Percentiles rank a stretch among this genome's conserved stretches.
Conservation (phyloP, 2,797 vertebrate genomes). For the Protosalanx chinensis region DNA sequence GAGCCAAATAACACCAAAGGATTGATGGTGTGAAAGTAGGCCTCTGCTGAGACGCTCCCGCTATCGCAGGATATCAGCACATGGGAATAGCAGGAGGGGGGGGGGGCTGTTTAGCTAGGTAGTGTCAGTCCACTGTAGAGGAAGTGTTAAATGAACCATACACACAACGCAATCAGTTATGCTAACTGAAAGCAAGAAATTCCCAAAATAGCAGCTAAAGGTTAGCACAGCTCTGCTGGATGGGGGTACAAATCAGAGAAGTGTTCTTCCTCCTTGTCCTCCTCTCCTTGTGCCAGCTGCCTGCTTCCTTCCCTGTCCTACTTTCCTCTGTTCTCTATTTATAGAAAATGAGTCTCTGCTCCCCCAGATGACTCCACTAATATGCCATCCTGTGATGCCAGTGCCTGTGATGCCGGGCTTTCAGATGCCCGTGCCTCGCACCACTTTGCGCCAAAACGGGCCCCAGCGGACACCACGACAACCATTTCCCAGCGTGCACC, state of each 20-base stretch:
- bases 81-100: background rate
- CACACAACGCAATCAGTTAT: background rate
- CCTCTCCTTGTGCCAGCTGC: slow-evolving; percentile 4
- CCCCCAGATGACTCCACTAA: slow-evolving; percentile 11
- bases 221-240: background rate
- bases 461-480: background rate
- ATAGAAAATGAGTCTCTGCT: slow-evolving; percentile 6
- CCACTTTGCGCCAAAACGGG: background rate
- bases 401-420: slow-evolving; percentile 8
- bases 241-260: background rate
- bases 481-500: background rate
- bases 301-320: slow-evolving; percentile 10
- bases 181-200: slow-evolving; percentile 1
- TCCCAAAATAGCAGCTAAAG: slow-evolving; percentile 15
- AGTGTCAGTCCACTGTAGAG: background rate
- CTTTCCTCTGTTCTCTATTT: slow-evolving; percentile 17
- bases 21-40: background rate
- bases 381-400: slow-evolving; percentile 2
- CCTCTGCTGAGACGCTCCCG: background rate
- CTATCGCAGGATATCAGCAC: background rate
- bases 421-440: background rate
- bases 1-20: background rate
- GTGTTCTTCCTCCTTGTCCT: background rate
- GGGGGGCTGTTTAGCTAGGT: background rate
- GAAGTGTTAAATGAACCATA: background rate